Percentiles rank a stretch among this genome's conserved stretches.
These are phyloP conservation scores for Brachypterus glaber DNA, from an alignment of 2,888 invertebrate genomes.

Conservation along the genomic window DNA sequence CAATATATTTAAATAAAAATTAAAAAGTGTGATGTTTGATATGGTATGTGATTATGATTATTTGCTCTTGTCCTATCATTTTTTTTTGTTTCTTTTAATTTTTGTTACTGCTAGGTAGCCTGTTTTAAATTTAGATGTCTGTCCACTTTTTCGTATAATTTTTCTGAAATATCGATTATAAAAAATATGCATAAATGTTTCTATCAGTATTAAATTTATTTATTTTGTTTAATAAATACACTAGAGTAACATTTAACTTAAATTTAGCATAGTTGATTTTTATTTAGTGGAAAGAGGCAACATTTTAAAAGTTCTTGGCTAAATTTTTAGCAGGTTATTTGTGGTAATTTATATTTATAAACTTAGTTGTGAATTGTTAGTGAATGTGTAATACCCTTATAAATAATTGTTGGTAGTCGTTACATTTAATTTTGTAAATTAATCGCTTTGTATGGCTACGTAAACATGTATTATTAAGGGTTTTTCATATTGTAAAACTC, in stretches of 20 bases:
- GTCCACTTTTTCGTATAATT: constrained; percentile 13
- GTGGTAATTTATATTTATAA: constrained; percentile 28
- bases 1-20: too few species aligned
- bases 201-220: too few species aligned
- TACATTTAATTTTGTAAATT: constrained; percentile 31
- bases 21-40: too few species aligned
- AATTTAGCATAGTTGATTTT: too few species aligned
- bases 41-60: too few species aligned
- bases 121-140: constrained; percentile 26
- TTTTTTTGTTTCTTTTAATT: constrained; percentile 14
- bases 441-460: constrained; percentile 28
- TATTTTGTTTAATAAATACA: too few species aligned
- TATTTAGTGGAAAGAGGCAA: too few species aligned
- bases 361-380: constrained; percentile 33
- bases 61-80: too few species aligned
- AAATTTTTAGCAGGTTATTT: constrained; percentile 32
- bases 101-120: constrained; percentile 24
- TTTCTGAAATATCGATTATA: not conserved
- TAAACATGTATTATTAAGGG: constrained; percentile 33
- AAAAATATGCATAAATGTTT: too few species aligned
- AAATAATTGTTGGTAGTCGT: constrained; percentile 33
- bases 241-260: too few species aligned
- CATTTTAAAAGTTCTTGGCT: too few species aligned
- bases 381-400: constrained; percentile 28
- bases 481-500: constrained; percentile 37